Evolutionary conservation across 2,113 vertebrate species (phyloP), one percentile per base, ranked within the genome.

Genomic region (Chamaea fasciata): DNA sequence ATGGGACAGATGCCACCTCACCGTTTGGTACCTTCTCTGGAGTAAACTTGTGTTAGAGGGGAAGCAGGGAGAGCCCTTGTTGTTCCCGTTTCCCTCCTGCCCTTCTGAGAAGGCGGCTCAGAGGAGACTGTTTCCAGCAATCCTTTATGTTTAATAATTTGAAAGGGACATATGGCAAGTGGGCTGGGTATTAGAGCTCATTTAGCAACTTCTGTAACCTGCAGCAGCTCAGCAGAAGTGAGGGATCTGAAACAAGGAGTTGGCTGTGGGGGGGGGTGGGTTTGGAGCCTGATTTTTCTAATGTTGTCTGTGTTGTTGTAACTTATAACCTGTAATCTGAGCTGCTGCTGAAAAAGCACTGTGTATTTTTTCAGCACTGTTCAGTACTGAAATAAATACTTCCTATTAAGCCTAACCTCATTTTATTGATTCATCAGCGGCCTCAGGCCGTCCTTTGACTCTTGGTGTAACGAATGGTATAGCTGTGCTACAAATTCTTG

Each of bases 151-250:
- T 90, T 59, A 94, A 67, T 92, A 68, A 64, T 84, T 90, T 86
- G 71, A 49, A 81, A 83, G 85, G 83, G 44, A 93, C 88, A 88
- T 94, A 95, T 94, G 90, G 93, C 80, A 80, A 46, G 90, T 95
- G 88, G 92, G 94, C 60, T 95, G 92, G 70, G 63, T 91, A 94
- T 62, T 78, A 35, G 14, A 89, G 76, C 88, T 95, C 88, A 35
- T 74, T 87, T 84, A 83, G 52, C 88, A 90, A 83, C 91, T 90
- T 44, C 44, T 83, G 55, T 86, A 83, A 83, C 74, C 68, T 78
- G 7, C 42, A 83, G 68, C 73, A 86, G 79, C 79, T 86, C 76
- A 53, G 83, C 35, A 37, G n/a, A 93, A 93, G 65, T 0, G 1
- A 75, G 28, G 37, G 60, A 75, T 86, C 83, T 89, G 76, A 77